Evolutionary conservation across 2,888 invertebrate species (phyloP).

Genomic region (Thereva nobilitata): DNA sequence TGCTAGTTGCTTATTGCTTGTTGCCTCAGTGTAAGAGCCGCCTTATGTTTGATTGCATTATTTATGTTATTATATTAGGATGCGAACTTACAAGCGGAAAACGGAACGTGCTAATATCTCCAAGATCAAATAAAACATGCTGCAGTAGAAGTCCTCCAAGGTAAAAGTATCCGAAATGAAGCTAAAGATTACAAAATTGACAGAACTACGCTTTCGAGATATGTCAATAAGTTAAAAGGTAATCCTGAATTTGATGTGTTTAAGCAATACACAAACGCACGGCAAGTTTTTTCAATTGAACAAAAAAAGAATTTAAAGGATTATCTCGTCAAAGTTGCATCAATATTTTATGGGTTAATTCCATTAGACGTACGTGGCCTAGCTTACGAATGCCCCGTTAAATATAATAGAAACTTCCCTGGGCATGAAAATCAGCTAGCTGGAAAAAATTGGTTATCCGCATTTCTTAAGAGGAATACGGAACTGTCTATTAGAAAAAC

Average conservation of each 20-base stretch:
- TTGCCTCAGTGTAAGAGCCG: no score
- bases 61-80: neutral
- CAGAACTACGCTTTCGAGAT: slow-evolving; percentile 4
- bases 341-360: neutral
- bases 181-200: slow-evolving; percentile 5
- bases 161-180: neutral
- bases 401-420: neutral
- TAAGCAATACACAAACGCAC: neutral
- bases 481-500: slow-evolving; percentile 31
- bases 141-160: neutral
- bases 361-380: no score
- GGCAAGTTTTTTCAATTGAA: slow-evolving; percentile 7
- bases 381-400: no score
- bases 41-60: no score
- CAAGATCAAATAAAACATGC: neutral
- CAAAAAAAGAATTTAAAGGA: slow-evolving; percentile 5
- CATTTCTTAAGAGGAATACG: slow-evolving; percentile 9
- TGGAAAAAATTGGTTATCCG: slow-evolving; percentile 6
- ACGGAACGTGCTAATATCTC: slow-evolving; percentile 10
- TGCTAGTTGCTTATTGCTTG: no score
- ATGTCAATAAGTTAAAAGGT: slow-evolving; percentile 5
- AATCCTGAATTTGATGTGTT: neutral
- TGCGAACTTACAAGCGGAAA: slow-evolving; percentile 15
- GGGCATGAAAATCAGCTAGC: slow-evolving; percentile 7
- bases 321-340: slow-evolving; percentile 5